Evolutionary conservation across 2,113 vertebrate genomes (phyloP), one percentile per base, ranked within the genome.

Genomic region (Pseudorhombus dupliciocellatus): DNA sequence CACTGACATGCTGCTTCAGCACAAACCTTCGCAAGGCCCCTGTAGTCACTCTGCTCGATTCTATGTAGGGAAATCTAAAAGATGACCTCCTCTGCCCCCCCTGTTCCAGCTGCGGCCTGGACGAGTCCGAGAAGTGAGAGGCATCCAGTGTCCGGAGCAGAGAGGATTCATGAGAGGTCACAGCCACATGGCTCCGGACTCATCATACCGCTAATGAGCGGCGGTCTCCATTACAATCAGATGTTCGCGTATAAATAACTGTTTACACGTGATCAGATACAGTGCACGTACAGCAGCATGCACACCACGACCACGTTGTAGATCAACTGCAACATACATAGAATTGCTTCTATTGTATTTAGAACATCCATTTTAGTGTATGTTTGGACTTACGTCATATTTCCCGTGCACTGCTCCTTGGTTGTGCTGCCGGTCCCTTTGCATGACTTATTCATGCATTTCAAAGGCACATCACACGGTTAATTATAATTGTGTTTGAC

Each of bases 161-260:
- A 30, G 75, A 65, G 54, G 59, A 76, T 52, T 77, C 46, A 68
- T 15, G 56, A 31, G 62, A 78, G 87, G 83, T 82, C 79, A 70
- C 22, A 30, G 60, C 64, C 77, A 73, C 67, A 46, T 74, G 64
- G 73, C 28, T 72, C 60, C 64, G 70, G 87, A 87, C 82, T 88
- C 53, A 77, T 8, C 75, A 63, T 2, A 2, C 52, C 66, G 52
- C 76, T 44, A 61, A 70, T 66, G 71, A 73, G 40, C 51, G 0
- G 54, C 61, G 68, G 78, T 73, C 34, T 73, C 20, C 28, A 42
- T 73, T 58, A 53, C 46, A 22, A 25, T 77, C 44, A 66, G 1
- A 66, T 18, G 55, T n/a, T 8, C 4, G 52, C 21, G 52, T 58
- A 37, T 42, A 16, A 63, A 59, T 70, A 37, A 42, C 59, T 37